Evolutionary conservation across 2,113 vertebrate genomes (phyloP), one percentile per base, ranked within the genome.

Genomic region (Brevimyrus niger): DNA sequence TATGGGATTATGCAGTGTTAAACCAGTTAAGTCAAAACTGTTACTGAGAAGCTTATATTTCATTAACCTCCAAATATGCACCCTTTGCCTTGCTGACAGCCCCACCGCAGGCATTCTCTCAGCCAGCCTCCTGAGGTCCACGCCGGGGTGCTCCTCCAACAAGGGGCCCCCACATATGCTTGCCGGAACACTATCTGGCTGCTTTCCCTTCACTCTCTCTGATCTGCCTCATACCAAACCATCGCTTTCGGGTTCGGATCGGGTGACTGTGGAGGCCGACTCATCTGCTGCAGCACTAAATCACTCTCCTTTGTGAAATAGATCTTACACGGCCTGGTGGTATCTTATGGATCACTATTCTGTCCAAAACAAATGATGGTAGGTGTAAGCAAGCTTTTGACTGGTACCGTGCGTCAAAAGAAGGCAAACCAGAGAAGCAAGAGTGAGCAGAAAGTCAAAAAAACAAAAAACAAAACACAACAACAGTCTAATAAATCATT

Each of bases 401-500:
- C 69, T 80, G 35, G 73, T 19, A 35, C 27, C 19, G 48, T 23
- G 53, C 4, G 82, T 86, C 21, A 51, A 53, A 53, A 50, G 13
- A 38, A 58, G 11, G 35, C 4, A 42, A 61, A 61, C 27, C n/a
- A 23, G 86, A 87, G 46, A 58, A 58, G 19, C 17, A 55, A 11
- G 50, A 47, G 11, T 27, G 48, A 87, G 86, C 27, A 53, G 21
- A 44, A 87, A 31, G 44, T 47, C 0, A 86, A 86, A 87, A 58
- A 58, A 65, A 42, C 1, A 42, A 42, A 55, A 47, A 46, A 42
- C 38, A 47, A 46, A 53, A 35, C 85, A 13, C 27, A 55, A 87
- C 86, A 87, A 35, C 27, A 88, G 44, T 19, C 23, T 23, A 88
- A 44, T 88, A 88, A 88, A 65, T 46, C 50, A 88, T 88, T 88